phyloP scores from a whole-genome alignment of 2,113 vertebrate genomes.

The Lanius collurio region DNA sequence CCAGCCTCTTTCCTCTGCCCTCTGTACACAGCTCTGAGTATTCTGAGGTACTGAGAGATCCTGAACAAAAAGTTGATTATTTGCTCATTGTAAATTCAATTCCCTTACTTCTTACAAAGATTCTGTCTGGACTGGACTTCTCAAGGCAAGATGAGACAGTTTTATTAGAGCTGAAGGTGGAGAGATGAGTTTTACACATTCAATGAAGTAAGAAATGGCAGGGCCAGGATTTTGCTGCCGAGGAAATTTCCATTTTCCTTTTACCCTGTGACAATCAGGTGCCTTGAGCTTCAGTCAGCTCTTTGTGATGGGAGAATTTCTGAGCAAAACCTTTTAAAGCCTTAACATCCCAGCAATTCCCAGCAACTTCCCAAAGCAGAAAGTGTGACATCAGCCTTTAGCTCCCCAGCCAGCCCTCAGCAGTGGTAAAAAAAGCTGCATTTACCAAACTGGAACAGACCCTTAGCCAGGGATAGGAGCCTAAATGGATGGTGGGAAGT shows the following conservation, averaged over 20 bases:
- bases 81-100: neutral
- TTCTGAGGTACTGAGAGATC: neutral
- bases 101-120: neutral
- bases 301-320: neutral
- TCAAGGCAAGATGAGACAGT: neutral
- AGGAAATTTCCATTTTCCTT: neutral
- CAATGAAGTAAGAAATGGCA: neutral
- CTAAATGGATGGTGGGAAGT: slow-evolving; percentile 5
- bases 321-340: neutral
- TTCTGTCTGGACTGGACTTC: neutral
- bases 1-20: neutral
- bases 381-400: slow-evolving; percentile 13
- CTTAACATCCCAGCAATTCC: neutral
- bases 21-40: fast-evolving
- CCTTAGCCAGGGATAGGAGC: slow-evolving; percentile 11
- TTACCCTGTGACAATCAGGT: neutral
- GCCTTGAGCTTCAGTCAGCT: neutral
- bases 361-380: neutral
- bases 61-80: neutral
- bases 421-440: neutral
- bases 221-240: fast-evolving
- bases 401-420: slow-evolving; percentile 12
- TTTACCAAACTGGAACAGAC: neutral
- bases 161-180: neutral
- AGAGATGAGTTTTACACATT: neutral